Base-by-base conservation (phyloP, 2,113 vertebrate species). In the Puntigrus tetrazona region DNA sequence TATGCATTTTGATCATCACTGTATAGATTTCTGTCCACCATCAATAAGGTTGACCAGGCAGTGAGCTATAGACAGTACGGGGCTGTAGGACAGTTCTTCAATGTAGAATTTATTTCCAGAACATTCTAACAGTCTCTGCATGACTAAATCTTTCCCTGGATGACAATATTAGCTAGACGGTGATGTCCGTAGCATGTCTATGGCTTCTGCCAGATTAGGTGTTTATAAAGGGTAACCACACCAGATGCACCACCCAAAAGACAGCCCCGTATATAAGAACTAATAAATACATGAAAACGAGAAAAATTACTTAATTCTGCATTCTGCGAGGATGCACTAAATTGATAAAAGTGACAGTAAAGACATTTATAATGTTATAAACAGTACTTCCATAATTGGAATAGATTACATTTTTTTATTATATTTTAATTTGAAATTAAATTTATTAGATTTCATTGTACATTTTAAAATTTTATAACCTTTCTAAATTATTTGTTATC, bases 41-140 rank as follows among this genome's bases (percentile, higher is more conserved):
- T 85, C 65, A 78, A 59, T 79, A 82, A 85, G 85, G 86, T 82
- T 67, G 86, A 87, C 86, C 73, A 84, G 78, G 83, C 84, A 74
- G 84, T 85, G 57, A 85, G 57, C 61, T 73, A 70, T 34, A 52
- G 82, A 75, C 69, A 75, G 86, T 11, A 77, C 36, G 80, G 72
- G 63, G 61, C 47, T 65, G n/a, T 2, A 22, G 27, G 86, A 87
- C 86, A 85, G 79, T 69, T 87, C 86, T 87, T 80, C 86, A 85
- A 87, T 87, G 74, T 22, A 83, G 45, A 76, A 87, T 85, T 85
- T 76, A 81, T 87, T 85, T 84, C 79, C 57, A 82, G 65, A 85
- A 82, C 74, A 65, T 85, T 85, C 83, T 67, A 22, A 78, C 52
- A 29, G 80, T 34, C 22, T 59, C 59, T 59, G 31, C 41, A 11